These are phyloP conservation scores for Ia io DNA, from an alignment of 2,113 vertebrate genomes.

Conservation along the genomic window DNA sequence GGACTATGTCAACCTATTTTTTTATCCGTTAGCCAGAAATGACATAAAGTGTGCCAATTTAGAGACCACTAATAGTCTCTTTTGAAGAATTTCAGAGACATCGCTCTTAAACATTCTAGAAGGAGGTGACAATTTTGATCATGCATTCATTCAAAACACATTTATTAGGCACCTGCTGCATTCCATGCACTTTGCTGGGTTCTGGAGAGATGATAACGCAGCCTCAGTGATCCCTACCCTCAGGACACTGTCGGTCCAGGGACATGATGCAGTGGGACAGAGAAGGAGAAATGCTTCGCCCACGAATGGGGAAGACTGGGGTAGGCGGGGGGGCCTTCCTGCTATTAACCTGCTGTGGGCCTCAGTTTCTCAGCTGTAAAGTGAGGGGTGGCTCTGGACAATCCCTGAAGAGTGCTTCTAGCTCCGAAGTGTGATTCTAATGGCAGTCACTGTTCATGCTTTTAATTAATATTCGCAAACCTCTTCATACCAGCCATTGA, in stretches of 20 bases:
- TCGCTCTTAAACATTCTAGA: background rate
- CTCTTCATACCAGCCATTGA: background rate
- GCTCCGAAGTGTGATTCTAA: background rate
- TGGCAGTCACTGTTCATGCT: background rate
- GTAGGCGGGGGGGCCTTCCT: background rate
- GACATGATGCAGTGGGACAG: background rate
- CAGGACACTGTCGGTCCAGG: background rate
- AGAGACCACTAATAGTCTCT: background rate
- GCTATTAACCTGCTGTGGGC: background rate
- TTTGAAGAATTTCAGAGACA: slow-evolving; percentile 17
- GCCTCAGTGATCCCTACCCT: background rate
- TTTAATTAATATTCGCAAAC: background rate
- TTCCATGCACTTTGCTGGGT: background rate
- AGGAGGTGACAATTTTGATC: background rate
- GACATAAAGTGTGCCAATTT: background rate
- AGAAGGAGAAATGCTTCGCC: background rate
- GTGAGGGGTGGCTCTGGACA: background rate
- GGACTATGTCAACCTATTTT: background rate
- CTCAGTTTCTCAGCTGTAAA: background rate
- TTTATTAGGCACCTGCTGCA: background rate
- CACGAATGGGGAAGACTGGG: background rate
- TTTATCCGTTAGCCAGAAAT: background rate
- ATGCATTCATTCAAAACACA: background rate
- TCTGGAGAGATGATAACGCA: background rate
- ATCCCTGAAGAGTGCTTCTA: background rate